phyloP scores from a whole-genome alignment of 2,797 vertebrate genomes.

The Hephaestus fuliginosus region DNA sequence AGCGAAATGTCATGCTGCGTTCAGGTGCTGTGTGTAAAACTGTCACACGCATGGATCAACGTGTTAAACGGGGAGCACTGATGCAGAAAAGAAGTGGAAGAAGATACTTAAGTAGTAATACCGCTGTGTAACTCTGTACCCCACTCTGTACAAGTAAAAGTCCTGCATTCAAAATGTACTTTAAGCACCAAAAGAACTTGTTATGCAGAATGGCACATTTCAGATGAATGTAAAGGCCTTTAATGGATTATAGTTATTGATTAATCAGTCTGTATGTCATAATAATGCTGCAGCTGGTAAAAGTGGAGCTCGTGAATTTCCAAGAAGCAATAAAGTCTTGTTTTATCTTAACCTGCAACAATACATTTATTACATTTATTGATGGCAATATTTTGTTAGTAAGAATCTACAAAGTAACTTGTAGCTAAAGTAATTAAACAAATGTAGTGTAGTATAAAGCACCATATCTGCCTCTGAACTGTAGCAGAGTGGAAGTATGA shows the following conservation, averaged over 20 bases:
- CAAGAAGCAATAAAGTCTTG: neutral
- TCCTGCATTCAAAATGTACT: neutral
- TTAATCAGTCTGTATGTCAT: neutral
- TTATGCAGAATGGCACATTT: neutral
- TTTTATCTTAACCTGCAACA: neutral
- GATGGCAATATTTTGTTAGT: neutral
- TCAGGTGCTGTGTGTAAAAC: conserved; percentile 37
- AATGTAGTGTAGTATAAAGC: neutral
- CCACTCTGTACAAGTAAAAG: neutral
- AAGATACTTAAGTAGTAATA: neutral
- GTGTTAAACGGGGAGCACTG: no score
- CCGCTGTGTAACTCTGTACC: neutral
- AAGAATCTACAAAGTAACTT: neutral
- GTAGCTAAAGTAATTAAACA: neutral
- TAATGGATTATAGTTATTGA: neutral
- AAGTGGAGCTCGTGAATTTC: neutral
- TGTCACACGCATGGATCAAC: neutral
- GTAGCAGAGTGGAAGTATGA: neutral
- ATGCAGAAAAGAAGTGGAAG: no score
- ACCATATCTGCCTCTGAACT: neutral
- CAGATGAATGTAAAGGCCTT: neutral
- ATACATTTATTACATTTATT: no score
- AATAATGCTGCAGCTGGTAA: neutral
- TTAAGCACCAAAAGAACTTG: neutral
- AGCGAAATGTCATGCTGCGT: conserved; percentile 73